Base-by-base conservation (phyloP, 2,113 vertebrate species). In the Oryzias woworae region DNA sequence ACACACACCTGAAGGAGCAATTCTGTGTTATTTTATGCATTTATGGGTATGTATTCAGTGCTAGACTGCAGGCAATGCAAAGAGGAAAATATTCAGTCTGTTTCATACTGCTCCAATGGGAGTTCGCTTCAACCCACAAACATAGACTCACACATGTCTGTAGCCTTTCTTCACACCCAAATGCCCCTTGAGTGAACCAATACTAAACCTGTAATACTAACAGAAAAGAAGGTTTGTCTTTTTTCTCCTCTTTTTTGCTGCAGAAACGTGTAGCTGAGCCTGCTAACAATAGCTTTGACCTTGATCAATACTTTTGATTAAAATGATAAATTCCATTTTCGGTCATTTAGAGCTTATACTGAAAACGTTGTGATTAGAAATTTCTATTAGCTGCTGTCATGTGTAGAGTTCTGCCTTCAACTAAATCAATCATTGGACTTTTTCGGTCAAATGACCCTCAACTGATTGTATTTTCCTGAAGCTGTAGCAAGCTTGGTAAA, bases 61-160 rank as follows among this genome's bases (percentile, higher is more conserved):
- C 3, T 3, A 15, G 69, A 16, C 53, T 66, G 60, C 53, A 58
- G 59, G 60, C 23, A 23, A 44, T 24, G 57, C 13, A 61, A 23
- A 54, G 28, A 55, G 17, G 13, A 51, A 68, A 44, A 58, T 4
- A n/a, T 62, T 58, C 54, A 52, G 47, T 49, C 31, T 46, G 54
- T 54, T 63, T 58, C 7, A 24, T 57, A 12, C 43, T 13, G 16
- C 58, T 60, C n/a, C 54, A 49, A 24, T 2, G 49, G 53, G 46
- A 61, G 13, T 70, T 61, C 62, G 53, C 53, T 52, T 45, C 59
- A 67, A 31, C 60, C 36, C 22, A 50, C 66, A 60, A 64, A 79
- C 57, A 63, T 14, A 66, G 52, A 57, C 58, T 69, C 53, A 56
- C 16, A 56, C 58, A 51, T 52, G 65, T 45, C 45, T 14, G n/a